Conservation (phyloP, 2,113 vertebrate species). For the Bujurquina vittata region DNA sequence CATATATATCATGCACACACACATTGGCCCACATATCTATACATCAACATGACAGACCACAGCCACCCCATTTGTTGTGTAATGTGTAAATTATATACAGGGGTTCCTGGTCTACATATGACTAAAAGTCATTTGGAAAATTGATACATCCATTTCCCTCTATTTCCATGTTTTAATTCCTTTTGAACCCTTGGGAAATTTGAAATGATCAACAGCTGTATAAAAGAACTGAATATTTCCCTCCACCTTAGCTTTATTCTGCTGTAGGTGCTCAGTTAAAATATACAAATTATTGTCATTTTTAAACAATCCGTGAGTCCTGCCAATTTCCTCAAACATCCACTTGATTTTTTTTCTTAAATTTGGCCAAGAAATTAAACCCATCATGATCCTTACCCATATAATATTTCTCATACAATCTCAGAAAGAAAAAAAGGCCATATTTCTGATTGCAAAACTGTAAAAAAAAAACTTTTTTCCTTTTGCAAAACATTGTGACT, state of each 20-base stretch:
- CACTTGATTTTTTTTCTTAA: not conserved
- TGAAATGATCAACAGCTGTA: conserved; percentile 27
- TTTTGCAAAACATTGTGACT: not conserved
- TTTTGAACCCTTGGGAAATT: conserved; percentile 30
- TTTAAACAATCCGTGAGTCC: not conserved
- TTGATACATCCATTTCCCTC: conserved; percentile 65
- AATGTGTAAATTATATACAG: conserved; percentile 76
- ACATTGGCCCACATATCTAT: conserved; percentile 65
- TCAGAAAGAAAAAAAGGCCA: not conserved
- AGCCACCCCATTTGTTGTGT: conserved; percentile 79
- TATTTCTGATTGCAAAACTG: not conserved
- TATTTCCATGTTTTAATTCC: conserved; percentile 49
- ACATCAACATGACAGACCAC: conserved; percentile 79
- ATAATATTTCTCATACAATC: not conserved
- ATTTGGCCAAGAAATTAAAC: not conserved
- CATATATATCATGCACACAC: conserved; percentile 58
- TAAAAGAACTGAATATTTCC: conserved; percentile 3
- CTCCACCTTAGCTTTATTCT: conserved; percentile 22
- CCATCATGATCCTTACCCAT: not conserved
- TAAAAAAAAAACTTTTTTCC: not conserved
- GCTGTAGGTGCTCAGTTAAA: not conserved
- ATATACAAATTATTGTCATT: conserved; percentile 7
- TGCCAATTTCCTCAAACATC: not conserved
- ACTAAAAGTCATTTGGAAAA: conserved; percentile 79
- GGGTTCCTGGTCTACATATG: conserved; percentile 74